These are phyloP conservation scores for Brachionus sp. DNA, from an alignment of 1,140 invertebrate species.

Conservation along the genomic window DNA sequence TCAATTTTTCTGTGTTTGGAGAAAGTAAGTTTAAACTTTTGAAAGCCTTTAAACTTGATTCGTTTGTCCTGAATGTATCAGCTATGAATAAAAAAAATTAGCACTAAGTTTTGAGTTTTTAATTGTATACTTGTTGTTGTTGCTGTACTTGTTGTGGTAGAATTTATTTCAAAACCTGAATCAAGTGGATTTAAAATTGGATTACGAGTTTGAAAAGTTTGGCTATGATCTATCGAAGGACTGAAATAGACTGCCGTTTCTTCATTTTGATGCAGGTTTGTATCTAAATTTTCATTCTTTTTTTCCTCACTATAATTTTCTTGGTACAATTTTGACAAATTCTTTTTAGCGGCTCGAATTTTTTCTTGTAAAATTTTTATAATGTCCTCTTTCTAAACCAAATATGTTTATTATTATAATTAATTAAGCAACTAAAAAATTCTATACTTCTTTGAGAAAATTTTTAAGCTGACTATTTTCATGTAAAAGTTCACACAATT, in stretches of 20 bases:
- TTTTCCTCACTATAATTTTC: not conserved
- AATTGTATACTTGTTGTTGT: not conserved
- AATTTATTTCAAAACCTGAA: not conserved
- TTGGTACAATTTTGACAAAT: not conserved
- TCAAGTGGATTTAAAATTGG: not conserved
- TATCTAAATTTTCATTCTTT: not conserved
- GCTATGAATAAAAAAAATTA: not conserved
- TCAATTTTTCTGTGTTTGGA: slow-evolving; percentile 8
- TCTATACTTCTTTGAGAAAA: slow-evolving; percentile 31
- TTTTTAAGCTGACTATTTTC: slow-evolving; percentile 44
- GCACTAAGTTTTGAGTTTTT: not conserved
- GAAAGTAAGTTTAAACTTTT: not conserved
- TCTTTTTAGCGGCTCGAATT: slow-evolving; percentile 10
- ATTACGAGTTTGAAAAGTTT: not conserved
- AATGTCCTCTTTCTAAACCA: slow-evolving; percentile 27
- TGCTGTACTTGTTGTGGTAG: not conserved
- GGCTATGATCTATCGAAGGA: not conserved
- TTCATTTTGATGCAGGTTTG: not conserved
- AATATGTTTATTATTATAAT: not conserved
- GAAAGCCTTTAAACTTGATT: not conserved
- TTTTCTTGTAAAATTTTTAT: slow-evolving; percentile 44
- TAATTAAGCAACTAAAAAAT: not conserved
- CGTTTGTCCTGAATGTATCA: not conserved
- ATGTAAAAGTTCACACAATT: slow-evolving; percentile 35
- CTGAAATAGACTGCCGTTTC: slow-evolving; percentile 2